phyloP scores from a whole-genome alignment of 2,797 vertebrate genomes.

The Gephyroberyx darwinii region DNA sequence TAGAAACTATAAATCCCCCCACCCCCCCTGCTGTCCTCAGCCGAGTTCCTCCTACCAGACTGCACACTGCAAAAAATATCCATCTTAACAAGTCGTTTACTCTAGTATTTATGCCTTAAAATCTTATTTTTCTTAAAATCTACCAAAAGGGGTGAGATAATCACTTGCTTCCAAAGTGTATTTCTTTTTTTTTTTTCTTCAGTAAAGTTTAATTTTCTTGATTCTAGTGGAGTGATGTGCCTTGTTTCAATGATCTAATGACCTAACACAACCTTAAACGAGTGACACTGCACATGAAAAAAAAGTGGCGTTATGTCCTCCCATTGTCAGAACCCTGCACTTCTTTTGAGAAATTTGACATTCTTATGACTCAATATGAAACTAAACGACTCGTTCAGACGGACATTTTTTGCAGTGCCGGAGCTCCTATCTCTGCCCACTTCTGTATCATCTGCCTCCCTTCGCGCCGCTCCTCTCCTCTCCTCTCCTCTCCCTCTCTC shows the following conservation, averaged over 20 bases:
- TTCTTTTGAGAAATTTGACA: not conserved
- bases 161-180: not conserved
- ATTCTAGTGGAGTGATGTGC: too few relatives aligned
- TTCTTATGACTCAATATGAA: not conserved
- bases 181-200: too few relatives aligned
- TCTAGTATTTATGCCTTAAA: not conserved
- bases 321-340: too few relatives aligned
- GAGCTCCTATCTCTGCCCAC: conserved; percentile 38
- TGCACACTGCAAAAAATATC: conserved; percentile 61
- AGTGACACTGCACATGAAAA: too few relatives aligned
- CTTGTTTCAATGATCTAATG: too few relatives aligned
- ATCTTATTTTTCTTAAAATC: accelerated
- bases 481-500: conserved; percentile 14
- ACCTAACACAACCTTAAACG: too few relatives aligned
- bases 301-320: too few relatives aligned
- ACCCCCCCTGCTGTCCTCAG: conserved; percentile 32
- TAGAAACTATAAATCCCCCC: conserved; percentile 3
- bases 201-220: too few relatives aligned
- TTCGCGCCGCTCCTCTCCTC: conserved; percentile 13
- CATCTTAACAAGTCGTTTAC: too few relatives aligned
- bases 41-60: conserved; percentile 33
- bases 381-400: not conserved
- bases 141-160: accelerated
- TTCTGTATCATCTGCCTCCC: conserved; percentile 44
- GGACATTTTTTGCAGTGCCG: conserved; percentile 56